These are phyloP conservation scores for Drosophila austrosaltans DNA, from an alignment of 2,888 invertebrate species.

Conservation along the genomic window DNA sequence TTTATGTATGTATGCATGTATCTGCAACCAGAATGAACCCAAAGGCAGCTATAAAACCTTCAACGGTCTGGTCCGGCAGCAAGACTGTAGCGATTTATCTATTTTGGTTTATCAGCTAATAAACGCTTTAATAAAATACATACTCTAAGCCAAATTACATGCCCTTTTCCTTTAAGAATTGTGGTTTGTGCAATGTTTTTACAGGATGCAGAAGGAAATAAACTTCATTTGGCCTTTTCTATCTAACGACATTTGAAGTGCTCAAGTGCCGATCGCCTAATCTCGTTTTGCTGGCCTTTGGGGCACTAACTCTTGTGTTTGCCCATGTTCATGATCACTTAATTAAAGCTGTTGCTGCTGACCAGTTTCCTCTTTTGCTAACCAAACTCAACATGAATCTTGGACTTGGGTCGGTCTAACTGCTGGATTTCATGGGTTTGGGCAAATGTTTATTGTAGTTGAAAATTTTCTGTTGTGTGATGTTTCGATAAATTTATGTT, in stretches of 20 bases:
- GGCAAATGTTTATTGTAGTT: slow-evolving; percentile 48
- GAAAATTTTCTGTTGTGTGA: slow-evolving; percentile 53
- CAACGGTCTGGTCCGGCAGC: slow-evolving; percentile 44
- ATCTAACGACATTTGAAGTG: slow-evolving; percentile 71
- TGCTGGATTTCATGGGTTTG: slow-evolving; percentile 5
- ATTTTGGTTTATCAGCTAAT: slow-evolving; percentile 77
- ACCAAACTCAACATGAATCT: neutral
- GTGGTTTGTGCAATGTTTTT: neutral
- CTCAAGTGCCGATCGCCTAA: slow-evolving; percentile 62
- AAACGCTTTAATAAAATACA: slow-evolving; percentile 79
- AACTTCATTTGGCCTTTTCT: slow-evolving; percentile 25
- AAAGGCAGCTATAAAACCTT: slow-evolving; percentile 69
- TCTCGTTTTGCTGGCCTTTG: slow-evolving; percentile 65
- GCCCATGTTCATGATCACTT: slow-evolving; percentile 73
- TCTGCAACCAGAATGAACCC: slow-evolving; percentile 48
- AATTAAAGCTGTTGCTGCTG: slow-evolving; percentile 62
- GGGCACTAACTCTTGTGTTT: slow-evolving; percentile 44
- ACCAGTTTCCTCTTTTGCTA: slow-evolving; percentile 23
- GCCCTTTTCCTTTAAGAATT: slow-evolving; percentile 46
- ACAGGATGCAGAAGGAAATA: slow-evolving; percentile 26
- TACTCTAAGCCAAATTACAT: slow-evolving; percentile 75
- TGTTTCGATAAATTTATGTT: slow-evolving; percentile 71
- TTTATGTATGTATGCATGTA: slow-evolving; percentile 41
- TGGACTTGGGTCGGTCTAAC: neutral
- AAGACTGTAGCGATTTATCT: slow-evolving; percentile 60